Evolutionary conservation across 2,797 vertebrate genomes (phyloP).

Genomic region (Danio choprae): DNA sequence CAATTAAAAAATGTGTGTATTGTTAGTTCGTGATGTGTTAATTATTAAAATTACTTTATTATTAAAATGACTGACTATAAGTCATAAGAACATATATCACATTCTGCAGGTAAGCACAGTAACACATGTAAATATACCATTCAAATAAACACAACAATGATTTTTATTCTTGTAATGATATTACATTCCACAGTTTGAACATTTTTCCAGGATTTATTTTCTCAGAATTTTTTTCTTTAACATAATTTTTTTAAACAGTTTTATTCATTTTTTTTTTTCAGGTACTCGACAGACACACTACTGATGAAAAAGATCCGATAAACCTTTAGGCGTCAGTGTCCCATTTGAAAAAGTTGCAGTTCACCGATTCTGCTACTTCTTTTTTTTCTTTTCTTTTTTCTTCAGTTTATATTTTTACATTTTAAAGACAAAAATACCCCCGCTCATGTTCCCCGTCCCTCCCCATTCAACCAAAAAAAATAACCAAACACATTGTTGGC

Average conservation of each 20-base stretch:
- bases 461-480: conserved; percentile 6
- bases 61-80: too few relatives aligned
- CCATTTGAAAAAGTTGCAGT: conserved; percentile 68
- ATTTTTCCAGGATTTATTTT: conserved; percentile 70
- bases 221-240: conserved; percentile 31
- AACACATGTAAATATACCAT: not conserved
- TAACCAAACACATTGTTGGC: conserved; percentile 46
- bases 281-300: conserved; percentile 77
- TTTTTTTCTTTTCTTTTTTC: not conserved
- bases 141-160: conserved; percentile 76
- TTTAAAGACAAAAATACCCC: conserved; percentile 53
- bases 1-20: not conserved
- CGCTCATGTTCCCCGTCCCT: conserved; percentile 32
- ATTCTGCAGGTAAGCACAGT: too few relatives aligned
- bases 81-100: too few relatives aligned
- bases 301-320: conserved; percentile 72
- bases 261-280: conserved; percentile 53
- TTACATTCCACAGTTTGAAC: conserved; percentile 81
- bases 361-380: conserved; percentile 62
- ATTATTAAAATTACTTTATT: too few relatives aligned
- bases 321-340: conserved; percentile 61
- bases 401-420: conserved; percentile 48
- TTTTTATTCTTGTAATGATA: conserved; percentile 77
- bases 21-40: not conserved
- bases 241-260: conserved; percentile 53